Base-by-base conservation (phyloP, 2,113 vertebrate species). In the Labeo rohita region DNA sequence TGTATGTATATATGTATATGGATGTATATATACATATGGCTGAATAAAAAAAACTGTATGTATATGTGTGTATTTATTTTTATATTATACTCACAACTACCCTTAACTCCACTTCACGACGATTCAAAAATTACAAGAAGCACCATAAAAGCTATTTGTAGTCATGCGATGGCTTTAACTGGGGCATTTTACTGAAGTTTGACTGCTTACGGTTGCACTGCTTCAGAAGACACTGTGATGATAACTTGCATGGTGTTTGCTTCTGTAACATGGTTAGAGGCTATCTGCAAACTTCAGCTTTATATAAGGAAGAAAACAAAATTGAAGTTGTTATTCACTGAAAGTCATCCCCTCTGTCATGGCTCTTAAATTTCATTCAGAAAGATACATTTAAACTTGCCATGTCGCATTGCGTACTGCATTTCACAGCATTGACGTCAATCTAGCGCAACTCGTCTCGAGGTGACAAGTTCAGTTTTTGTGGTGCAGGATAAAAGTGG, bases 401-500 rank as follows among this genome's bases (percentile, higher is more conserved):
- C 72, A 45, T 45, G 39, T 5, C 16, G 8, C 8, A 72, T 21
- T 45, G 39, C 8, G 39, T 70, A 1, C 16, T 15, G 15, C 1
- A 72, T 72, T 74, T 11, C 43, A 74, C 10, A 74, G 39, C 21
- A 6, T 13, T 74, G 43, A 23, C 10, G 43, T 74, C 43, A 74
- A 13, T 23, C 72, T n/a, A 74, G 9, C 5, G 1, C 72, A 23
- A 47, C 72, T 23, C 21, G 23, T 75, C 43, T 49, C n/a, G 6
- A 75, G 72, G 45, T 49, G 72, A 49, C 72, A 49, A 13, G 72
- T 74, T 74, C 45, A 28, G 72, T 75, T 75, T 75, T 75, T n/a
- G 45, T 7, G 6, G 72, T 75, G 45, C 21, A 8, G 6, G 72
- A 75, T 49, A 75, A 15, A 75, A 75, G 8, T 74, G 2, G 9